phyloP scores from a whole-genome alignment of 2,797 vertebrate species.

The Cirrhinus molitorella region DNA sequence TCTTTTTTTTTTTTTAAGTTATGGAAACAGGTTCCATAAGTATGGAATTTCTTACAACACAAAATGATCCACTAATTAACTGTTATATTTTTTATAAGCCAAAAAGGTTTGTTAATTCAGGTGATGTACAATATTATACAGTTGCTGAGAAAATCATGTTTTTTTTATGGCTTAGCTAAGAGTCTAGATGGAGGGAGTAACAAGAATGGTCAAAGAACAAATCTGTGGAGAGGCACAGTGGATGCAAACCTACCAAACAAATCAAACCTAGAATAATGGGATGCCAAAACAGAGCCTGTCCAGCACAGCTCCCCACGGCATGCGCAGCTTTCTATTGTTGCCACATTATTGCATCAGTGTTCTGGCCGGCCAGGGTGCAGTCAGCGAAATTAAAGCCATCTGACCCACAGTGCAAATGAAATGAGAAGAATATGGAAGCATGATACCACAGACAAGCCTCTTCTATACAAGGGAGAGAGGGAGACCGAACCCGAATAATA shows the following conservation, averaged over 20 bases:
- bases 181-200: background rate
- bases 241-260: slow-evolving; percentile 42
- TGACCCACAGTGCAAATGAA: slow-evolving; percentile 50
- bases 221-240: slow-evolving; percentile 16
- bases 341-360: slow-evolving; percentile 61
- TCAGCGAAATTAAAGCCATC: slow-evolving; percentile 56
- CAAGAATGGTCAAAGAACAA: slow-evolving; percentile 12
- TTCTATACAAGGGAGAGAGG: background rate
- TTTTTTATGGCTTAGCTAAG: background rate
- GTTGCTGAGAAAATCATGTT: background rate
- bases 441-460: slow-evolving; percentile 27
- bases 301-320: slow-evolving; percentile 30
- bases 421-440: slow-evolving; percentile 43
- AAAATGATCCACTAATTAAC: background rate
- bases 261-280: slow-evolving; percentile 44
- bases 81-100: background rate
- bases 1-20: too few relatives aligned
- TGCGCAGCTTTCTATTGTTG: slow-evolving; percentile 42
- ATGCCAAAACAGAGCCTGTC: slow-evolving; percentile 44
- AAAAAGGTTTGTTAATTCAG: background rate
- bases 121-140: background rate
- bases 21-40: too few relatives aligned
- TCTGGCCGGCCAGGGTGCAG: slow-evolving; percentile 46
- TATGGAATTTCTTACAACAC: background rate
- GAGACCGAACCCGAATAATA: background rate